Evolutionary conservation across 2,113 vertebrate species (phyloP).

Genomic region (Nibea albiflora): DNA sequence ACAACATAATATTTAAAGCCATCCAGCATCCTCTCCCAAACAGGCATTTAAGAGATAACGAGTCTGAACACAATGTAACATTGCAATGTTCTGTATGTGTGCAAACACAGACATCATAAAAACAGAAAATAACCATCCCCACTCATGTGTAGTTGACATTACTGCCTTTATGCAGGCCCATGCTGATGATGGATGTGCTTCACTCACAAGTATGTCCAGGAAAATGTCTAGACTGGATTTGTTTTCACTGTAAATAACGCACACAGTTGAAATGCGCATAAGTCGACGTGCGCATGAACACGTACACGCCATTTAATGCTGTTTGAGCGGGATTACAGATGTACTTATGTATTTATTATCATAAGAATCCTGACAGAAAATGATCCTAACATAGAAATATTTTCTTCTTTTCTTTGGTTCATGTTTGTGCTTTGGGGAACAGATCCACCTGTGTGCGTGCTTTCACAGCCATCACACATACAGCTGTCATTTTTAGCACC

Average conservation of each 20-base stretch:
- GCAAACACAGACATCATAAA: background rate
- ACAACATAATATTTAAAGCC: background rate
- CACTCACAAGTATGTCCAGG: constrained; percentile 34
- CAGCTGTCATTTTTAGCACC: constrained; percentile 68
- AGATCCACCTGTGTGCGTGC: constrained; percentile 7
- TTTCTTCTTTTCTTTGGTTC: background rate
- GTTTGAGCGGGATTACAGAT: too few relatives aligned
- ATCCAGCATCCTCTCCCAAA: background rate
- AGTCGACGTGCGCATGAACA: background rate
- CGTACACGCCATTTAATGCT: background rate
- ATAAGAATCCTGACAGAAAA: background rate
- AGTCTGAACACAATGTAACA: background rate
- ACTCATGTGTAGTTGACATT: background rate
- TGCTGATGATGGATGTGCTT: background rate
- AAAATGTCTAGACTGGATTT: constrained; percentile 65
- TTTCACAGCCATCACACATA: constrained; percentile 22
- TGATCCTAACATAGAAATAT: background rate
- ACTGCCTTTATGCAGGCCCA: background rate
- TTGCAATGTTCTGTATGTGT: background rate
- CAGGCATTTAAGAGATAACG: background rate
- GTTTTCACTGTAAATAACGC: constrained; percentile 53
- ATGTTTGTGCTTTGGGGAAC: background rate
- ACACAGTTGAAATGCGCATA: background rate
- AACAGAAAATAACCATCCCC: constrained; percentile 9
- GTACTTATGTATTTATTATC: background rate